A percentile compares a stretch with the other conserved stretches of the same genome.
These are phyloP conservation scores for Onthophagus sagittarius DNA, from an alignment of 2,888 invertebrate genomes.

Conservation along the genomic window DNA sequence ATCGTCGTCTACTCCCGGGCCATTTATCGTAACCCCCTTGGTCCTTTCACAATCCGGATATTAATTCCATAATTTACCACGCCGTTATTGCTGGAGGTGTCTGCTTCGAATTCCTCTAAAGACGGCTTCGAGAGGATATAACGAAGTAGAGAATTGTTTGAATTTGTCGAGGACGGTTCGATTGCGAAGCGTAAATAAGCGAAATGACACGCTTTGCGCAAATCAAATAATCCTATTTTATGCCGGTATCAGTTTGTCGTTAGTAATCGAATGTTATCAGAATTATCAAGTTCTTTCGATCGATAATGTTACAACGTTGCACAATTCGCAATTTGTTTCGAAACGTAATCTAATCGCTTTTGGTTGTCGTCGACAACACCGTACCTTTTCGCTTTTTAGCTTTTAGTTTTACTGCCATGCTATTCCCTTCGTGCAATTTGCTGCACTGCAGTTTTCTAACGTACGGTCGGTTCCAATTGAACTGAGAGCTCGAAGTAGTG, in stretches of 20 bases:
- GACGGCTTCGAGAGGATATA: neutral
- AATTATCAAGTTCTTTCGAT: neutral
- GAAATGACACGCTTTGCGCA: neutral
- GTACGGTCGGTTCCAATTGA: neutral
- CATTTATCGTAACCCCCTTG: conserved; percentile 25
- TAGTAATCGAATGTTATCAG: neutral
- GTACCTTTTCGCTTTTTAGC: neutral
- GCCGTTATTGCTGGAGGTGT: neutral
- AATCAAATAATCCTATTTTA: neutral
- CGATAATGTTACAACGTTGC: neutral
- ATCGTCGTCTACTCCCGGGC: conserved; percentile 28
- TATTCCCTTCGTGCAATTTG: neutral
- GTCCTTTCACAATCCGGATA: conserved; percentile 34
- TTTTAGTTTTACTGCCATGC: neutral
- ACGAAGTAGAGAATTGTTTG: neutral
- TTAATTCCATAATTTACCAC: conserved; percentile 45
- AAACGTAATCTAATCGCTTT: neutral
- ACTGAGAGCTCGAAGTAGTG: neutral
- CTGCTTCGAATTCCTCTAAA: neutral
- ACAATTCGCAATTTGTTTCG: neutral
- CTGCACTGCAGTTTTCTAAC: neutral
- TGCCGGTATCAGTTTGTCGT: neutral
- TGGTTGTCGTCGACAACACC: neutral
- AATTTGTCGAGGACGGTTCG: neutral
- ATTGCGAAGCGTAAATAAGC: neutral